These are phyloP conservation scores for Diaprepes abbreviatus DNA, from an alignment of 2,888 invertebrate genomes.

Conservation along the genomic window DNA sequence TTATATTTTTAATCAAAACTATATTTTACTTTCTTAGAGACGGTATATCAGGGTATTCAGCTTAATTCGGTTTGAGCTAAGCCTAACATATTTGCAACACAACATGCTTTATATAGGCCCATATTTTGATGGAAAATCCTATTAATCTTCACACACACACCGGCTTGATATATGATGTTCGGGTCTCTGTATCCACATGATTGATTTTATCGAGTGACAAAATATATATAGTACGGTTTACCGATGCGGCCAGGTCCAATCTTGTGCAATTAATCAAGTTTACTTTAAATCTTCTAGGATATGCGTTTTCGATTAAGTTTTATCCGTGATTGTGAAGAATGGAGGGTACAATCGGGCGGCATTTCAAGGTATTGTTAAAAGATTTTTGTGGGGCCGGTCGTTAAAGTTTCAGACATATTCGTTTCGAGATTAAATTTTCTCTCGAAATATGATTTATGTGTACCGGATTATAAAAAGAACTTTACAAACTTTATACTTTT, in stretches of 20 bases:
- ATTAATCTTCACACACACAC: conserved; percentile 34
- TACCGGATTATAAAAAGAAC: no score
- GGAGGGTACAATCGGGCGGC: no score
- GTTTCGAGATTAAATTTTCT: no score
- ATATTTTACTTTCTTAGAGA: background rate
- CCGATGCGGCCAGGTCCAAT: conserved; percentile 36
- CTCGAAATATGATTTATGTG: no score
- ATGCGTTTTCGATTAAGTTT: background rate
- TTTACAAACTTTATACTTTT: no score
- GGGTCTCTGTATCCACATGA: conserved; percentile 42
- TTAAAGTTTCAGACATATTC: no score
- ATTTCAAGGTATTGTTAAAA: background rate
- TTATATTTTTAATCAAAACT: background rate
- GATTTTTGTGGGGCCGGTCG: no score
- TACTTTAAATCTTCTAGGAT: conserved; percentile 17
- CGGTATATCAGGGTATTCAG: conserved; percentile 22
- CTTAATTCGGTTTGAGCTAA: conserved; percentile 26
- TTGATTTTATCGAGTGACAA: conserved; percentile 47
- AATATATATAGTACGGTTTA: conserved; percentile 39
- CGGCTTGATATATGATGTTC: conserved; percentile 42
- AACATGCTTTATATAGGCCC: conserved; percentile 32
- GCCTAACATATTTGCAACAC: conserved; percentile 21
- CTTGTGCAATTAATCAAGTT: conserved; percentile 43
- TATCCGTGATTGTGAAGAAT: background rate
- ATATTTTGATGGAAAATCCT: conserved; percentile 33